Base-by-base conservation (phyloP, 2,113 vertebrate species). In the Dasyurus viverrinus region DNA sequence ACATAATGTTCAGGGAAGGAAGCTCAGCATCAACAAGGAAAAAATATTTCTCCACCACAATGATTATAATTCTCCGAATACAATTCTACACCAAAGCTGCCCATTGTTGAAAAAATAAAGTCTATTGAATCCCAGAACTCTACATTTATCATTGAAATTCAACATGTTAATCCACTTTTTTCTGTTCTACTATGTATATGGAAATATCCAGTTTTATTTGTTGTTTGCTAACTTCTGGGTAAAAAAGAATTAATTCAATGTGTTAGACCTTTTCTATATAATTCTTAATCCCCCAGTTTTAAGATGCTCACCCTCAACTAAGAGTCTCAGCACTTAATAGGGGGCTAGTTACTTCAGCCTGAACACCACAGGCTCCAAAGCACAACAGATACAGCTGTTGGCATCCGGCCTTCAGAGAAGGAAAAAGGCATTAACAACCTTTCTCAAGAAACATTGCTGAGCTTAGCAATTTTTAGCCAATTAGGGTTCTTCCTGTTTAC, bases 401-500 rank as follows among this genome's bases (percentile, higher is more conserved):
- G 95, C 93, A 26, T 23, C 25, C 26, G 92, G 95, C 96, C 94
- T 89, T 89, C 25, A 14, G 14, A 55, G 0, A 24, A 30, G 53
- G 57, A 92, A 48, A 76, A 94, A 92, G 89, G 92, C 93, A 84
- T 53, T 57, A 96, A n/a, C 47, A 95, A 91, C 84, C 60, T 53
- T 95, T 97, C 93, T 97, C 96, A 93, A 26, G 94, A 94, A 97
- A 93, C 52, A 96, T 95, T 94, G 89, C 91, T 93, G 96, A 95
- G 90, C 89, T 93, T 90, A 23, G 94, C 91, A 94, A 96, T 76
- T 96, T 97, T 94, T 96, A 89, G 91, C 89, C 93, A 92, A 89
- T 89, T 95, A 89, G 96, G 95, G 4, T 54, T 95, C 94, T 97
- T 98, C 96, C 96, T 97, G 94, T 96, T 97, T 52, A 90, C 95